phyloP scores from a whole-genome alignment of 2,888 invertebrate genomes.

The Spialia ferax region DNA sequence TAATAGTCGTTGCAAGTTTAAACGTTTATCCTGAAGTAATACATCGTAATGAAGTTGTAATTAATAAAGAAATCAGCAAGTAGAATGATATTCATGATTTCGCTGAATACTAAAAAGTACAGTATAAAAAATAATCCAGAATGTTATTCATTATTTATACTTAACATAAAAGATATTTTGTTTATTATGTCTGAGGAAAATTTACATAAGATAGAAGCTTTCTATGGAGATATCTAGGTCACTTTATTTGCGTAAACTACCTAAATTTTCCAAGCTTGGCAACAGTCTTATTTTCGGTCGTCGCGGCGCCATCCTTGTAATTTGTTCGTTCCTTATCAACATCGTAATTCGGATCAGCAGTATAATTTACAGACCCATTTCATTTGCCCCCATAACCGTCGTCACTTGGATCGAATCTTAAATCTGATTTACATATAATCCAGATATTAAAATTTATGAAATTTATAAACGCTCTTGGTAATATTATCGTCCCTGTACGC shows the following conservation, averaged over 20 bases:
- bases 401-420: not conserved
- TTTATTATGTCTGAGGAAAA: not conserved
- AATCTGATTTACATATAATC: not conserved
- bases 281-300: not conserved
- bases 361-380: slow-evolving; percentile 14
- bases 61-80: too few species aligned
- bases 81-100: too few species aligned
- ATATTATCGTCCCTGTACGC: not conserved
- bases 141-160: not conserved
- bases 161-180: not conserved
- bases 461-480: not conserved
- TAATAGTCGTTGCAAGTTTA: too few species aligned
- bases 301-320: slow-evolving; percentile 6
- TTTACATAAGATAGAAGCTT: not conserved
- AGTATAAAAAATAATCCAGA: not conserved
- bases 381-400: slow-evolving; percentile 4
- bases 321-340: slow-evolving; percentile 9
- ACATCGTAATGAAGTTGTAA: too few species aligned
- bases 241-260: not conserved
- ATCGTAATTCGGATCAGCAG: slow-evolving; percentile 18
- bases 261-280: slow-evolving; percentile 4
- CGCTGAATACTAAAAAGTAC: too few species aligned
- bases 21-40: too few species aligned
- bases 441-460: too few species aligned
- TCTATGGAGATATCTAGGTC: not conserved